Conservation (phyloP, 2,797 vertebrate species). For the Sebastes oblongus region DNA sequence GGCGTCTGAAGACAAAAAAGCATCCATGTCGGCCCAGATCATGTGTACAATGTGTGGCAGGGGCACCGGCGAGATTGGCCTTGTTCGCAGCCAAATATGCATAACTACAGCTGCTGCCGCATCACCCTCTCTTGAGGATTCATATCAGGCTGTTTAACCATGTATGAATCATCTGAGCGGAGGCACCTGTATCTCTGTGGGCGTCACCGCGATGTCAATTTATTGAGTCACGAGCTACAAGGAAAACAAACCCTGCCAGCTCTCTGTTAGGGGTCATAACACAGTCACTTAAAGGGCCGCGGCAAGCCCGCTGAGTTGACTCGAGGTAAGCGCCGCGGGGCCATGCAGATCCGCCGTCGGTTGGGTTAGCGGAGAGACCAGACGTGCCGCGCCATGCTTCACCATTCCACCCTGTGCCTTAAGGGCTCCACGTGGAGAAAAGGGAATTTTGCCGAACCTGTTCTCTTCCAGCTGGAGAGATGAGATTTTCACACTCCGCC, state of each 20-base stretch:
- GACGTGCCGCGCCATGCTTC: constrained; percentile 74
- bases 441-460: constrained; percentile 89
- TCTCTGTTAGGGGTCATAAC: constrained; percentile 67
- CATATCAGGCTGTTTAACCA: constrained; percentile 57
- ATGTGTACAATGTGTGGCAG: constrained; percentile 65
- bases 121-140: constrained; percentile 55
- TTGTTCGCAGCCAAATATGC: constrained; percentile 58
- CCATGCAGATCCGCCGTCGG: constrained; percentile 58
- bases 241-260: constrained; percentile 48
- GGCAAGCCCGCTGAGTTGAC: constrained; percentile 43
- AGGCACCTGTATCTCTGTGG: constrained; percentile 49
- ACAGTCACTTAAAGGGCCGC: constrained; percentile 54
- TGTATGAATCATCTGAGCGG: constrained; percentile 47
- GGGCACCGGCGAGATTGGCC: constrained; percentile 41
- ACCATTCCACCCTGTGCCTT: constrained; percentile 63
- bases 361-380: constrained; percentile 33
- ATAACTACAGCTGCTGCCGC: constrained; percentile 74
- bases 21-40: constrained; percentile 59
- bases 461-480: constrained; percentile 83
- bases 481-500: constrained; percentile 71
- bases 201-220: constrained; percentile 28
- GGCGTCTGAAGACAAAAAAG: constrained; percentile 69
- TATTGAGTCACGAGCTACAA: constrained; percentile 36
- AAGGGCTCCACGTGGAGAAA: constrained; percentile 61
- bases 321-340: constrained; percentile 61